A percentile compares a stretch with the other conserved stretches of the same genome.
These are phyloP conservation scores for Macrostomum lignano DNA, from an alignment of 1,140 invertebrate genomes.

Conservation along the genomic window DNA sequence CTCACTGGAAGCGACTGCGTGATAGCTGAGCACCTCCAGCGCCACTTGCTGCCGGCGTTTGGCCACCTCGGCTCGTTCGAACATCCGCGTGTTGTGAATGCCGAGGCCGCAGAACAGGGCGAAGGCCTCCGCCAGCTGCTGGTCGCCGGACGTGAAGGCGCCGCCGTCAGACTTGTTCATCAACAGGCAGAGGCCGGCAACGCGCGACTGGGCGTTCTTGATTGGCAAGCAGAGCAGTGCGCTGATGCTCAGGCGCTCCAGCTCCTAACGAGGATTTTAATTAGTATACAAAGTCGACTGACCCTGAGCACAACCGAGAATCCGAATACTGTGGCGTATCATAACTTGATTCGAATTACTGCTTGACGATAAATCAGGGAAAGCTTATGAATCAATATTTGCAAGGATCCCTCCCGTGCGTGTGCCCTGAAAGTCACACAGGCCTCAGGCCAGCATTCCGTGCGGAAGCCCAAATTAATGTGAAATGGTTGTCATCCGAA, in stretches of 20 bases:
- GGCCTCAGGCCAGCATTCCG: too few relatives aligned
- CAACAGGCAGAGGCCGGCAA: constrained; percentile 79
- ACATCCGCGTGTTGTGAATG: constrained; percentile 88
- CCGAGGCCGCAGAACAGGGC: constrained; percentile 81
- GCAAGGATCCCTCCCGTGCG: too few relatives aligned
- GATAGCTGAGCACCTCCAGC: constrained; percentile 71
- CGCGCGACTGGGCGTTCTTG: constrained; percentile 58
- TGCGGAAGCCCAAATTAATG: too few relatives aligned
- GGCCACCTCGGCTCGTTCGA: constrained; percentile 42
- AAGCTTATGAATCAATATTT: too few relatives aligned
- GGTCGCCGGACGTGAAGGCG: constrained; percentile 57
- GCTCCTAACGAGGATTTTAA: too few relatives aligned
- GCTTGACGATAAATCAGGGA: too few relatives aligned
- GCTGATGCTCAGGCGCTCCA: constrained; percentile 47
- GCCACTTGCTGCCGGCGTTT: constrained; percentile 87
- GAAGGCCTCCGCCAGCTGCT: constrained; percentile 79
- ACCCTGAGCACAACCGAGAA: too few relatives aligned
- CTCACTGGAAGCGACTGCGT: constrained; percentile 62
- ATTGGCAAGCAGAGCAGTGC: constrained; percentile 81
- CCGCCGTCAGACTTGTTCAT: constrained; percentile 64
- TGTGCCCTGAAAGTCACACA: too few relatives aligned
- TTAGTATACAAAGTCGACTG: too few relatives aligned
- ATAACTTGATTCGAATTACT: too few relatives aligned
- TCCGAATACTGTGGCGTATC: too few relatives aligned
- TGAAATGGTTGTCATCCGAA: too few relatives aligned